Evolutionary conservation across 2,113 vertebrate genomes (phyloP).

Genomic region (Ciconia maguari): DNA sequence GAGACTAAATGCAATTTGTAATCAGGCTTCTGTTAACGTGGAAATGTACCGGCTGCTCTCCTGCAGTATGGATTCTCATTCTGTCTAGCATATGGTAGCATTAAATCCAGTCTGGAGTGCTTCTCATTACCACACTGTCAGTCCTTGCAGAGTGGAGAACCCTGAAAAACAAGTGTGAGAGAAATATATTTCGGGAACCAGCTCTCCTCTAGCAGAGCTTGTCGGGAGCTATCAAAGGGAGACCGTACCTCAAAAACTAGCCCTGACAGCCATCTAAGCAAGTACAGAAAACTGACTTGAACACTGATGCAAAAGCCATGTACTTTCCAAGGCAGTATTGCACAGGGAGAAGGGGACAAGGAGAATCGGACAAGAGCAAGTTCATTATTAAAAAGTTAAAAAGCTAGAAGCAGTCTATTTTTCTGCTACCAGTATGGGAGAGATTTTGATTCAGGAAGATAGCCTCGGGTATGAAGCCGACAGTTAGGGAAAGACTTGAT

Average conservation of each 20-base stretch:
- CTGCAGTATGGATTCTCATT: constrained; percentile 78
- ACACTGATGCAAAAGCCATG: constrained; percentile 39
- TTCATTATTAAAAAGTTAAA: constrained; percentile 33
- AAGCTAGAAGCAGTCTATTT: constrained; percentile 1
- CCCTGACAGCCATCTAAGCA: constrained; percentile 57
- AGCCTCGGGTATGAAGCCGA: background rate
- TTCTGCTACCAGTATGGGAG: background rate
- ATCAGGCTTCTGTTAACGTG: constrained; percentile 76
- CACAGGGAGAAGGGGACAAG: constrained; percentile 37
- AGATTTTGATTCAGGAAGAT: background rate
- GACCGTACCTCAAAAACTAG: constrained; percentile 60
- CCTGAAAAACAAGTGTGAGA: constrained; percentile 72
- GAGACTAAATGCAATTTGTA: constrained; percentile 79
- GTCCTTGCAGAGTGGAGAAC: constrained; percentile 68
- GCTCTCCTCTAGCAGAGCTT: constrained; percentile 61
- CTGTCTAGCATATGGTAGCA: constrained; percentile 80
- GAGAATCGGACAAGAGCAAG: background rate
- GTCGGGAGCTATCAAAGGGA: constrained; percentile 67
- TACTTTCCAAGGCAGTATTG: background rate
- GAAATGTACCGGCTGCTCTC: constrained; percentile 77
- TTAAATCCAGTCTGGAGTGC: constrained; percentile 78
- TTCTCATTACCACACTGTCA: constrained; percentile 72
- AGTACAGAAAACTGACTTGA: constrained; percentile 29
- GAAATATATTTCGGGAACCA: constrained; percentile 70
- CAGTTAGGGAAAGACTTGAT: constrained; percentile 13